Base-by-base conservation (phyloP, 2,113 vertebrate genomes). In the Nyctibius bracteatus region DNA sequence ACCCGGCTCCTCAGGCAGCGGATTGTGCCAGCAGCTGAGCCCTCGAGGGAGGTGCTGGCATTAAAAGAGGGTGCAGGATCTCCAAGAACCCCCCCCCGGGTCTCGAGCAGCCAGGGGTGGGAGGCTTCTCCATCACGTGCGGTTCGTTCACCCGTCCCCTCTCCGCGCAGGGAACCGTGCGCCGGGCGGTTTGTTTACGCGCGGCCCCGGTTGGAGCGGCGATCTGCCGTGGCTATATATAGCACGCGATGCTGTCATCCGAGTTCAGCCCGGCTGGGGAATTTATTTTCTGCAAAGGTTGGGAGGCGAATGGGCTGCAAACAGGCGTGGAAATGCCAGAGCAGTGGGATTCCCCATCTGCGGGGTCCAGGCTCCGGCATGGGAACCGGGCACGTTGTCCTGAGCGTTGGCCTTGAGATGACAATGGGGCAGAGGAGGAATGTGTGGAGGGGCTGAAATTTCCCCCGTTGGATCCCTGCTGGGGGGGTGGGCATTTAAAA, bases 231-330 rank as follows among this genome's bases (percentile, higher is more conserved):
- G 71, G 88, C 96, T 96, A 94, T 89, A 92, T 93, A 94, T 94
- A 96, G 96, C 81, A 39, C 2, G 72, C 12, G 65, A 91, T 94
- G 96, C 86, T 95, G 96, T 95, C 96, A 96, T 90, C 88, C 86
- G 22, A 93, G 88, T 94, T 95, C 96, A 96, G 95, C 86, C 86
- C 10, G 92, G 80, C 88, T 90, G 92, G 86, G 83, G 94, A 96
- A 95, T 91, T 93, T 79, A 71, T 96, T 87, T 91, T 81, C 96
- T 93, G 92, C 91, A 92, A 92, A 87, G 86, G 90, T 71, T 90
- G 95, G 5, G 86, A 96, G 86, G 83, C 25, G 43, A 86, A 84
- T 1, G 84, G 73, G 37, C 72, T 74, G 86, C 3, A 21, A 88
- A 61, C 59, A 35, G 82, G 79, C 66, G 21, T 55, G 80, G 92